phyloP scores from a whole-genome alignment of 2,888 invertebrate species.

The Thumatha senex region DNA sequence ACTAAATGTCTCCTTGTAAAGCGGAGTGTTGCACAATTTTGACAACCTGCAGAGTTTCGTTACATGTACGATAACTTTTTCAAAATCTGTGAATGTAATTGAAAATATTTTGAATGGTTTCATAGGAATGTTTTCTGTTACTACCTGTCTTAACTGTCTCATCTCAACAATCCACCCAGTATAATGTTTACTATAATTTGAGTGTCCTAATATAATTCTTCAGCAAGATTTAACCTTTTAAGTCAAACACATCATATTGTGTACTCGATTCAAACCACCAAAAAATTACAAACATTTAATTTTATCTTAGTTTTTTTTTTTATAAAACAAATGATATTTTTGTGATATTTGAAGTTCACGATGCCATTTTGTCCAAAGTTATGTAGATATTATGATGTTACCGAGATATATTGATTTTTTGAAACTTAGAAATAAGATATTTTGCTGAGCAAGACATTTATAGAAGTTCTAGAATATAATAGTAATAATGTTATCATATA shows the following conservation, averaged over 20 bases:
- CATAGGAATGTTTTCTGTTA: no score
- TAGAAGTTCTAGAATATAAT: no score
- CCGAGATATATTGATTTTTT: constrained; percentile 6
- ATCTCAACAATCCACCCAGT: no score
- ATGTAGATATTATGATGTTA: constrained; percentile 12
- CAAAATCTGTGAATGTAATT: no score
- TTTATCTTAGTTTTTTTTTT: background rate
- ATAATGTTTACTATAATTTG: background rate
- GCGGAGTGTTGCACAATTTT: no score
- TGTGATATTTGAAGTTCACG: constrained; percentile 35
- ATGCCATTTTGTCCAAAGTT: constrained; percentile 52
- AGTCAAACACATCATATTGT: background rate
- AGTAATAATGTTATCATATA: no score
- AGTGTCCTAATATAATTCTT: no score
- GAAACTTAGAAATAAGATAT: background rate
- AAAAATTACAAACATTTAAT: background rate
- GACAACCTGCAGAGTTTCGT: no score
- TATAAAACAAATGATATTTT: constrained; percentile 19
- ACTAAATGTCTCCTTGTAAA: no score
- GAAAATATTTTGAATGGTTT: no score
- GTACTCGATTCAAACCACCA: background rate
- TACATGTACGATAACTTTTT: no score
- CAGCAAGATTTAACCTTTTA: background rate
- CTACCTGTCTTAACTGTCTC: no score
- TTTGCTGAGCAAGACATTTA: background rate